A percentile compares a stretch with the other conserved stretches of the same genome.
These are phyloP conservation scores for Takifugu rubripes DNA, from an alignment of 2,797 vertebrate species.

Conservation along the genomic window DNA sequence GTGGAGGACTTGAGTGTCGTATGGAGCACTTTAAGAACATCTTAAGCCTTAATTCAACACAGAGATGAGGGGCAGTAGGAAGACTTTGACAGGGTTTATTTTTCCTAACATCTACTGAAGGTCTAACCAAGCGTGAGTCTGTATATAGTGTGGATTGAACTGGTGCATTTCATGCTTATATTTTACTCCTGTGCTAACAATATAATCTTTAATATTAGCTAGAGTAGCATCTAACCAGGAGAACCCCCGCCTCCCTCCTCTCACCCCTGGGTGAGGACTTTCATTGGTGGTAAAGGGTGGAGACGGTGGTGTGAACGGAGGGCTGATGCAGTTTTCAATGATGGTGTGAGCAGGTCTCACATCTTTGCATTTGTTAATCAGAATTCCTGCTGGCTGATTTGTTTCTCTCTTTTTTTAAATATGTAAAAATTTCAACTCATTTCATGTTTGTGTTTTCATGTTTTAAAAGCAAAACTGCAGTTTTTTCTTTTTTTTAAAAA, in stretches of 20 bases:
- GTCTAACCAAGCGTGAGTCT: conserved; percentile 43
- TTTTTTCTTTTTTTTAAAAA: background rate
- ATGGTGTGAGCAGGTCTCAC: conserved; percentile 74
- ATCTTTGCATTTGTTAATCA: conserved; percentile 34
- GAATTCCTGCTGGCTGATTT: conserved; percentile 32
- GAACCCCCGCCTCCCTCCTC: conserved; percentile 16
- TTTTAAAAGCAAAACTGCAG: conserved; percentile 7
- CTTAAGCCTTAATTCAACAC: conserved; percentile 69
- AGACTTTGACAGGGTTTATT: conserved; percentile 39
- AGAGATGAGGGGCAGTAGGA: conserved; percentile 16
- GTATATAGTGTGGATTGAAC: conserved; percentile 59
- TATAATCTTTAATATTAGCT: conserved; percentile 50
- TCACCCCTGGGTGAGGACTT: conserved; percentile 40
- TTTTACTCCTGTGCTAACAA: conserved; percentile 59
- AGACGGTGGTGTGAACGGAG: conserved; percentile 37
- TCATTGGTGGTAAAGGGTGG: conserved; percentile 37
- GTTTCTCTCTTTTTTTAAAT: conserved; percentile 5
- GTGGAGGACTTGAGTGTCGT: conserved; percentile 54
- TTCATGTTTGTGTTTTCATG: conserved; percentile 15
- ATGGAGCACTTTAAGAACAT: conserved; percentile 73
- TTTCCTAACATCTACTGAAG: conserved; percentile 39
- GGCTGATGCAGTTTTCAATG: conserved; percentile 47
- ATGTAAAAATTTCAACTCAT: conserved; percentile 35
- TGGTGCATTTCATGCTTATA: conserved; percentile 49
- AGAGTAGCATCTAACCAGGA: conserved; percentile 46